phyloP scores from a whole-genome alignment of 2,113 vertebrate species.

The Crocuta crocuta region DNA sequence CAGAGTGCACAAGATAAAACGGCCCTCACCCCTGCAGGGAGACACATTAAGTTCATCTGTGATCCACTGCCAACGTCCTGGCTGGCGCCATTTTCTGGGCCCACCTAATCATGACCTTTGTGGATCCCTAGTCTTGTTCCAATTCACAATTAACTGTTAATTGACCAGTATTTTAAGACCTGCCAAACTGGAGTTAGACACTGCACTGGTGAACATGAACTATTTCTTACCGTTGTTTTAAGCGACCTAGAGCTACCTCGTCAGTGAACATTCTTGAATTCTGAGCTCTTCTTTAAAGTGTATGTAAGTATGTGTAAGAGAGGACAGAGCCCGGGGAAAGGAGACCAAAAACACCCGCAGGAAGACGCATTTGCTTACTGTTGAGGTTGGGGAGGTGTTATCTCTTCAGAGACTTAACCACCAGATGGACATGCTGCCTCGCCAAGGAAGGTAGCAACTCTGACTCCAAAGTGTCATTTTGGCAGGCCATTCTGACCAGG shows the following conservation, averaged over 20 bases:
- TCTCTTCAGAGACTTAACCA: neutral
- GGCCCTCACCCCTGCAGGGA: conserved; percentile 21
- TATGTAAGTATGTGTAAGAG: neutral
- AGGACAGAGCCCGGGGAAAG: neutral
- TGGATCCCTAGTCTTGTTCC: conserved; percentile 42
- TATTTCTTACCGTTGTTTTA: neutral
- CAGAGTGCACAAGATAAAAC: conserved; percentile 22
- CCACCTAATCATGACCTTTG: conserved; percentile 42
- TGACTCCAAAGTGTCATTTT: neutral
- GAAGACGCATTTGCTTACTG: neutral
- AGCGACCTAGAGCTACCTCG: neutral
- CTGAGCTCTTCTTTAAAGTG: neutral
- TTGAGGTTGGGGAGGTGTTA: neutral
- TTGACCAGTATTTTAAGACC: neutral
- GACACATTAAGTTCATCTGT: conserved; percentile 47
- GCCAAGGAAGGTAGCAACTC: neutral
- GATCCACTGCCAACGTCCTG: conserved; percentile 68
- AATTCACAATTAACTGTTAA: conserved; percentile 54
- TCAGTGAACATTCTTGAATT: neutral
- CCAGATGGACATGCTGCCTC: neutral
- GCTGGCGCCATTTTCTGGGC: conserved; percentile 11
- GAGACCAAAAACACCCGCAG: neutral
- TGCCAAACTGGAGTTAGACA: neutral
- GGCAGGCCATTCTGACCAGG: neutral
- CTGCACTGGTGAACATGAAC: neutral